Evolutionary conservation across 2,888 invertebrate species (phyloP), one percentile per base, ranked within the genome.

Genomic region (Nudaria mundana): DNA sequence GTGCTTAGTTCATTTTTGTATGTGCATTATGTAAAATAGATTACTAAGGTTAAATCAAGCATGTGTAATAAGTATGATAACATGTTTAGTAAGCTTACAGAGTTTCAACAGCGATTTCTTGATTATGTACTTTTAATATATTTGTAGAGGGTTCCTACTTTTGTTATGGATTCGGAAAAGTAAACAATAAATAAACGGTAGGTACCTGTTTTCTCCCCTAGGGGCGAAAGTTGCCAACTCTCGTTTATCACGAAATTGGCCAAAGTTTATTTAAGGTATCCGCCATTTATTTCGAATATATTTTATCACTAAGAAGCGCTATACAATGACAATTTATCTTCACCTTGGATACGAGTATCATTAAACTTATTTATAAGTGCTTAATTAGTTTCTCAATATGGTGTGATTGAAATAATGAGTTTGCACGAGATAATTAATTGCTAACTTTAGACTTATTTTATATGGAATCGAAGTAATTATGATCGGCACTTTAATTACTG

Each of bases 241-340:
- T 67, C 76, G 56, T 81, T 81, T 71, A 72, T 78, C 73, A 74
- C 56, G 40, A 52, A 66, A 69, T 72, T 61, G 64, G 59, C 52
- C 52, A 49, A 75, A 73, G 67, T 79, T 78, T 57, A 66, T 69
- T 64, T 50, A 47, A 5, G 48, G 60, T 66, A 65, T 60, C 45
- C 48, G 45, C 48, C 43, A 40, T 46, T 48, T 37, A 37, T 46
- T 53, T 47, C 42, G 48, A 42, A 44, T 44, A 54, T 60, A 55
- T 53, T 50, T 59, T 49, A 40, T 47, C 44, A 36, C 29, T 8
- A 40, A 30, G 39, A 51, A 48, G 50, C 44, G 43, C 26, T 41
- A 40, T 41, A 36, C 24, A 28, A 39, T 26, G 32, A 40, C 47
- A 47, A 50, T 50, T 51, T 48, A 37, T 44, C 38, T 49, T 10